phyloP scores from a whole-genome alignment of 2,797 vertebrate species.

The Myripristis murdjan region DNA sequence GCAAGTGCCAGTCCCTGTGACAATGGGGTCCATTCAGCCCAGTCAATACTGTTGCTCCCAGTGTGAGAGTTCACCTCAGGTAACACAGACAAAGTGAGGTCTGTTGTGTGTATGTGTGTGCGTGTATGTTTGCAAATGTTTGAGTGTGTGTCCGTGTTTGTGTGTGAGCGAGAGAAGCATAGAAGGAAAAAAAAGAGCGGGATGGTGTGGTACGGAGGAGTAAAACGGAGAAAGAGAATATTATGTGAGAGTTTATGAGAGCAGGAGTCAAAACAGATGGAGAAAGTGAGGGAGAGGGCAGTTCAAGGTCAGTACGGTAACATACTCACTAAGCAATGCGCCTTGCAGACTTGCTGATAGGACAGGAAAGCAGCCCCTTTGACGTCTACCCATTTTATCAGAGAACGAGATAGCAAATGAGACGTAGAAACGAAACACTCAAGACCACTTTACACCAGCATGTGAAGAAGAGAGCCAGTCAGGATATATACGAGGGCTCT shows the following conservation, averaged over 20 bases:
- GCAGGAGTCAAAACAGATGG: constrained; percentile 41
- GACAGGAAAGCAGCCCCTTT: constrained; percentile 34
- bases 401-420: neutral
- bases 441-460: neutral
- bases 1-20: constrained; percentile 65
- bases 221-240: neutral
- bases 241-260: constrained; percentile 18
- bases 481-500: constrained; percentile 8
- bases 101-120: constrained; percentile 59
- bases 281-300: constrained; percentile 15
- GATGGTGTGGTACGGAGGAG: constrained; percentile 22
- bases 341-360: constrained; percentile 29
- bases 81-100: constrained; percentile 75
- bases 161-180: constrained; percentile 15
- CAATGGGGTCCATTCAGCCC: constrained; percentile 75
- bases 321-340: constrained; percentile 19
- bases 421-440: constrained; percentile 34
- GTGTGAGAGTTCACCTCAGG: constrained; percentile 77
- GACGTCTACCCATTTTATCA: constrained; percentile 60
- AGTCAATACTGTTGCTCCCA: constrained; percentile 50
- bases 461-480: constrained; percentile 27
- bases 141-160: constrained; percentile 25
- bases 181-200: too few relatives aligned
- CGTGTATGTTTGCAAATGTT: constrained; percentile 23
- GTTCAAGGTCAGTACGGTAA: constrained; percentile 60